Evolutionary conservation across 1,140 invertebrate genomes (phyloP).

Genomic region (Hirudo medicinalis): DNA sequence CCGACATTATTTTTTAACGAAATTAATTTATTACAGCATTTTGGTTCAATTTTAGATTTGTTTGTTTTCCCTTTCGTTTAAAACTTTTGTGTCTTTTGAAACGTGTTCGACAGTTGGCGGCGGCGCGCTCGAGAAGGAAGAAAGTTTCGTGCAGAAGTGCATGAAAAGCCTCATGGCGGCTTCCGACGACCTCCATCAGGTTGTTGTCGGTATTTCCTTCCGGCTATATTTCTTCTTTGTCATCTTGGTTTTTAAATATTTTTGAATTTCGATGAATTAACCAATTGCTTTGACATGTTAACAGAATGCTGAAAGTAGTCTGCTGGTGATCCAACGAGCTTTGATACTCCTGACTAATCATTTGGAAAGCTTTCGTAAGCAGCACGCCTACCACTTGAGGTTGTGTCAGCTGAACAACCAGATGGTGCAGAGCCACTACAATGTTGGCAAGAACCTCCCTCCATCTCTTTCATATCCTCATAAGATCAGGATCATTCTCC

Average conservation of each 20-base stretch:
- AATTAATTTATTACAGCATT: too few species aligned
- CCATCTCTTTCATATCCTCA: neutral
- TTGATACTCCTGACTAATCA: slow-evolving; percentile 74
- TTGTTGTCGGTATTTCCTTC: slow-evolving; percentile 18
- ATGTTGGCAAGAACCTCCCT: neutral
- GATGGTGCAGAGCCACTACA: slow-evolving; percentile 35
- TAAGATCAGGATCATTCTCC: slow-evolving; percentile 58
- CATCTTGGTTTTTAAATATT: neutral
- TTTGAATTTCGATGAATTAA: neutral
- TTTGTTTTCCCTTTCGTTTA: neutral
- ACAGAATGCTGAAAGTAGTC: slow-evolving; percentile 56
- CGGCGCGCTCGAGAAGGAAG: slow-evolving; percentile 60
- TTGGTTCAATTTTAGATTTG: too few species aligned
- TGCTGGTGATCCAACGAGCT: slow-evolving; percentile 76
- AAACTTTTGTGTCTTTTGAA: neutral
- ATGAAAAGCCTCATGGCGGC: slow-evolving; percentile 75
- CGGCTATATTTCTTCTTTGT: neutral
- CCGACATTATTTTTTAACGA: too few species aligned
- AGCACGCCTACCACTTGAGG: slow-evolving; percentile 45
- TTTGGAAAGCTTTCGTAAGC: slow-evolving; percentile 73
- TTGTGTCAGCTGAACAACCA: slow-evolving; percentile 50
- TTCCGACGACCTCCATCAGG: slow-evolving; percentile 53
- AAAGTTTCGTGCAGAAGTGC: slow-evolving; percentile 69
- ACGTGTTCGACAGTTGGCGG: slow-evolving; percentile 28
- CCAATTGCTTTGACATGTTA: slow-evolving; percentile 19